phyloP scores from a whole-genome alignment of 2,888 invertebrate species.

The Agrochola lychnidis region DNA sequence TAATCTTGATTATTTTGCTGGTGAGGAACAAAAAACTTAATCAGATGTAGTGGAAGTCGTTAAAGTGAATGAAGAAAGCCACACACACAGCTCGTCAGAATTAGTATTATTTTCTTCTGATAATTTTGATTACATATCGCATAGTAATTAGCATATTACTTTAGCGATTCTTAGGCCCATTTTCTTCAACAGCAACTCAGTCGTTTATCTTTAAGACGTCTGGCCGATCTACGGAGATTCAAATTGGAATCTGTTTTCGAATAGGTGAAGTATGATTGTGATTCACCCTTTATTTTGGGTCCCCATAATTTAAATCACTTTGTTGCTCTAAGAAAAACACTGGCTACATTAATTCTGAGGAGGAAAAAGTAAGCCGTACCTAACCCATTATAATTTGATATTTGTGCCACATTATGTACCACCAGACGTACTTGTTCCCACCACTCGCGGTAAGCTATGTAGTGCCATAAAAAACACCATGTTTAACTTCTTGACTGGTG shows the following conservation, averaged over 20 bases:
- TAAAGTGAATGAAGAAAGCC: conserved; percentile 48
- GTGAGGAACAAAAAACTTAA: conserved; percentile 54
- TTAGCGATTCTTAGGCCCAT: not conserved
- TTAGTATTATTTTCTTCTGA: conserved; percentile 29
- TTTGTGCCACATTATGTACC: conserved; percentile 42
- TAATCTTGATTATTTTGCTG: conserved; percentile 53
- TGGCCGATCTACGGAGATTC: not conserved
- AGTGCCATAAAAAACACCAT: conserved; percentile 66
- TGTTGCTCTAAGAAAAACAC: conserved; percentile 11
- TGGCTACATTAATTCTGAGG: not conserved
- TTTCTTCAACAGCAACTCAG: not conserved
- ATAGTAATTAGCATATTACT: conserved; percentile 15
- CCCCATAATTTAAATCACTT: not conserved
- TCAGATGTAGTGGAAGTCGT: conserved; percentile 48
- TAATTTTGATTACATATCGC: conserved; percentile 24
- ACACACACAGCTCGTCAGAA: conserved; percentile 39
- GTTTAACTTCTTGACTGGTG: conserved; percentile 71
- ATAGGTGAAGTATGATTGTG: not conserved
- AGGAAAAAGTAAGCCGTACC: conserved; percentile 27
- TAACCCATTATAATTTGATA: conserved; percentile 55
- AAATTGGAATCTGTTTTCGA: not conserved
- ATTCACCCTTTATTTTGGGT: not conserved
- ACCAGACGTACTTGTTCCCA: conserved; percentile 67
- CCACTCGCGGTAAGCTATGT: conserved; percentile 68
- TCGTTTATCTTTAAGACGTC: not conserved